phyloP scores from a whole-genome alignment of 2,797 vertebrate genomes.

The Nyctibius grandis region DNA sequence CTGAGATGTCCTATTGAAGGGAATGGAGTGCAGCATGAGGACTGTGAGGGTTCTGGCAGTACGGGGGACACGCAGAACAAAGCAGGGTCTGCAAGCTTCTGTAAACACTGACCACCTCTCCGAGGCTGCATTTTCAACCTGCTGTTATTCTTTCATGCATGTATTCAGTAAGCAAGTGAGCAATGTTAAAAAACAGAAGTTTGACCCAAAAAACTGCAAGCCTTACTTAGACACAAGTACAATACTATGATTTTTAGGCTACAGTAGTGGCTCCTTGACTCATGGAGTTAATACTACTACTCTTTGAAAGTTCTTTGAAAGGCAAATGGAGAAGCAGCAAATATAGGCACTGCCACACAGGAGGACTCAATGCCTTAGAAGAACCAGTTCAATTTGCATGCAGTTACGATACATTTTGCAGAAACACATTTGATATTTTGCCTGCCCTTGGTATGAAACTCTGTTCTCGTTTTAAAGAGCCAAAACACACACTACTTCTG shows the following conservation, averaged over 20 bases:
- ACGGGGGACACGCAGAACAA: not conserved
- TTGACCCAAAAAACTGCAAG: not conserved
- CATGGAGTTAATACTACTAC: not conserved
- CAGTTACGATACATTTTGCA: conserved; percentile 11
- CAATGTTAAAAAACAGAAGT: not conserved
- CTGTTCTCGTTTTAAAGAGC: conserved; percentile 6
- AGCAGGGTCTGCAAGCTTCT: not conserved
- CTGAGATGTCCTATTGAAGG: not conserved
- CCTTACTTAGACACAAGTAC: not conserved
- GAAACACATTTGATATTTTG: conserved; percentile 29
- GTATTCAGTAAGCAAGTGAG: rapidly evolving
- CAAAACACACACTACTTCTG: conserved; percentile 30
- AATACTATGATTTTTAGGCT: not conserved
- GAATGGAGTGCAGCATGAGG: not conserved
- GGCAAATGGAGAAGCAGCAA: not conserved
- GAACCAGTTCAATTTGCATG: not conserved
- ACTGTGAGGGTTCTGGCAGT: not conserved
- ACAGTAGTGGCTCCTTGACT: not conserved
- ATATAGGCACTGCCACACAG: not conserved
- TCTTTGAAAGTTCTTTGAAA: not conserved
- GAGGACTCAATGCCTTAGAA: not conserved
- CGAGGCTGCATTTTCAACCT: not conserved
- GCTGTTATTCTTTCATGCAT: rapidly evolving
- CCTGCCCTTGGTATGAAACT: not conserved
- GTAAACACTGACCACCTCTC: not conserved